phyloP scores from a whole-genome alignment of 2,113 vertebrate genomes.

The Candoia aspera region DNA sequence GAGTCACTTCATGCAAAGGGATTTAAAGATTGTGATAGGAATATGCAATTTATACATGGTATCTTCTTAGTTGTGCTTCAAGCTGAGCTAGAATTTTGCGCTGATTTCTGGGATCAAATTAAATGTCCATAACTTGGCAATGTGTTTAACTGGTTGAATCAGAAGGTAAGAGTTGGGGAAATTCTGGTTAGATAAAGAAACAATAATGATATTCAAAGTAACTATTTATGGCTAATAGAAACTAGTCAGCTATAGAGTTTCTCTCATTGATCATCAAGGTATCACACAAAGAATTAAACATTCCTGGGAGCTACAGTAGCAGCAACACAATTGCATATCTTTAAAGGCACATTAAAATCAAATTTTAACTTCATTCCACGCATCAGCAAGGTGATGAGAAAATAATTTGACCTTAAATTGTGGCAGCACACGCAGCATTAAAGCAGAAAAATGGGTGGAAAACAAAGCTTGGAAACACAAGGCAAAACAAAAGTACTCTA shows the following conservation, averaged over 20 bases:
- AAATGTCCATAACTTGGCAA: background rate
- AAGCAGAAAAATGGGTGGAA: background rate
- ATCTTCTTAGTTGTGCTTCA: slow-evolving; percentile 10
- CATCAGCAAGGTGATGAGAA: slow-evolving; percentile 41
- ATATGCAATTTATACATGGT: background rate
- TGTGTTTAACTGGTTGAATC: background rate
- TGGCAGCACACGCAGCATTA: background rate
- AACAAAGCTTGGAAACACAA: slow-evolving; percentile 12
- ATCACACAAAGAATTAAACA: slow-evolving; percentile 1
- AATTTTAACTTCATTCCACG: slow-evolving; percentile 32
- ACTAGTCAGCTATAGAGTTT: background rate
- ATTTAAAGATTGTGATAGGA: background rate
- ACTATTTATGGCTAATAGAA: background rate
- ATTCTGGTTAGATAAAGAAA: background rate
- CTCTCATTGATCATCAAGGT: background rate
- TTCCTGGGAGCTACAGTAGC: background rate
- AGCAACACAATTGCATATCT: slow-evolving; percentile 25
- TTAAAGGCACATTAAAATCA: slow-evolving; percentile 46
- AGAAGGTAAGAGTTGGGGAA: background rate
- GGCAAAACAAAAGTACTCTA: background rate
- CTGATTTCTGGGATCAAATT: background rate
- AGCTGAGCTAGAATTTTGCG: slow-evolving; percentile 2
- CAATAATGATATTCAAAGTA: background rate
- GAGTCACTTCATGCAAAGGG: slow-evolving; percentile 4
- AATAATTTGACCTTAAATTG: slow-evolving; percentile 48